Evolutionary conservation across 1,140 invertebrate species (phyloP), one percentile per base, ranked within the genome.

Genomic region (Delia radicum): DNA sequence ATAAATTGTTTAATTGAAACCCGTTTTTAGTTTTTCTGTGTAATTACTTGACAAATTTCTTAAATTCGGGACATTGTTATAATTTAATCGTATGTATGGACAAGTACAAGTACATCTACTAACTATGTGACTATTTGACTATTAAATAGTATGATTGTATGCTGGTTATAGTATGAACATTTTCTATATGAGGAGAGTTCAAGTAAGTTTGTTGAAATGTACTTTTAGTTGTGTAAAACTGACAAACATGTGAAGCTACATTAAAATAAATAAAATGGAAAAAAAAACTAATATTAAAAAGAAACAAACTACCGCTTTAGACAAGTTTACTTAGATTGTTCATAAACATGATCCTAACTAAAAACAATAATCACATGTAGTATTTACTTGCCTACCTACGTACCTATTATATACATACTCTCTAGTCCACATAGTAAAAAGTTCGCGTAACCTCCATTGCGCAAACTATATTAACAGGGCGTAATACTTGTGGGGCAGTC

Each of bases 361-460:
- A n/a, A 42, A 42, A 42, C 33, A 15, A 42, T 10, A 10, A 10
- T 13, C 37, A 5, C 2, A 42, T 42, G 10, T 42, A 42, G n/a
- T n/a, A n/a, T n/a, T n/a, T n/a, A n/a, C n/a, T n/a, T n/a, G n/a
- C n/a, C n/a, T n/a, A n/a, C n/a, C n/a, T n/a, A n/a, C n/a, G n/a
- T n/a, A n/a, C n/a, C n/a, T n/a, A n/a, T n/a, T n/a, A n/a, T n/a
- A n/a, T n/a, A n/a, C n/a, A n/a, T n/a, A n/a, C n/a, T n/a, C n/a
- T n/a, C n/a, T n/a, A n/a, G n/a, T n/a, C n/a, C n/a, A n/a, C n/a
- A n/a, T 15, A 42, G 3, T 13, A 13, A 42, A 42, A 61, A 61
- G 55, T 61, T 61, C 55, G 55, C 55, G n/a, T 61, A 61, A 61
- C 55, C 55, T 61, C 55, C 55, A 61, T 61, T 61, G 10, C n/a